A percentile compares a stretch with the other conserved stretches of the same genome.
Conservation (phyloP, 2,113 vertebrate genomes). For the Arizona elegans region DNA sequence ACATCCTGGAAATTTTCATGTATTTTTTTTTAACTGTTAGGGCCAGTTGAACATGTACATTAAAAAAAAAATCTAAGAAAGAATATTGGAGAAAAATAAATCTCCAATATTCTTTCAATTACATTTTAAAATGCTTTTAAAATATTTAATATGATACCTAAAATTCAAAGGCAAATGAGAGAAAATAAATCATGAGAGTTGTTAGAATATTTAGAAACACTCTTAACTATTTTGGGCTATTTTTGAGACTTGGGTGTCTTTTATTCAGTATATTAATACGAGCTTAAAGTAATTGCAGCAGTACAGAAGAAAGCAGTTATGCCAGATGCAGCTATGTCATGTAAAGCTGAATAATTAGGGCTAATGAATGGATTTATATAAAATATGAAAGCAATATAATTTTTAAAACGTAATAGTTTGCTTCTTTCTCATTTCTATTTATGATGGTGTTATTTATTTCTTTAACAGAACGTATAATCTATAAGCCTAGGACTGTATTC, state of each 20-base stretch:
- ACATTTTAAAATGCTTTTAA: neutral
- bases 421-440: neutral
- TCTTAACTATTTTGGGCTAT: neutral
- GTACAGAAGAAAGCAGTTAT: slow-evolving; percentile 20
- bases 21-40: neutral
- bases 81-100: neutral
- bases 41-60: neutral
- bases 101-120: slow-evolving; percentile 3
- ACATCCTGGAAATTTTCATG: slow-evolving; percentile 1
- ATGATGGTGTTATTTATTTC: neutral
- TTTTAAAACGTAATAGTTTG: neutral
- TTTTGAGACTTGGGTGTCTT: neutral
- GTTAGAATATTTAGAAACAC: slow-evolving; percentile 1
- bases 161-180: slow-evolving; percentile 14
- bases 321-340: neutral
- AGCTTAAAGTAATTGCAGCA: neutral
- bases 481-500: slow-evolving; percentile 23
- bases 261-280: neutral
- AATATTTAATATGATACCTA: neutral
- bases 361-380: slow-evolving; percentile 14
- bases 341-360: slow-evolving; percentile 15
- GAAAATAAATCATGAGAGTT: neutral
- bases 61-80: neutral
- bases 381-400: neutral
- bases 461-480: slow-evolving; percentile 28